A percentile compares a stretch with the other conserved stretches of the same genome.
Evolutionary conservation across 1,140 invertebrate species (phyloP).

Genomic region (Apocrypta bakeri): DNA sequence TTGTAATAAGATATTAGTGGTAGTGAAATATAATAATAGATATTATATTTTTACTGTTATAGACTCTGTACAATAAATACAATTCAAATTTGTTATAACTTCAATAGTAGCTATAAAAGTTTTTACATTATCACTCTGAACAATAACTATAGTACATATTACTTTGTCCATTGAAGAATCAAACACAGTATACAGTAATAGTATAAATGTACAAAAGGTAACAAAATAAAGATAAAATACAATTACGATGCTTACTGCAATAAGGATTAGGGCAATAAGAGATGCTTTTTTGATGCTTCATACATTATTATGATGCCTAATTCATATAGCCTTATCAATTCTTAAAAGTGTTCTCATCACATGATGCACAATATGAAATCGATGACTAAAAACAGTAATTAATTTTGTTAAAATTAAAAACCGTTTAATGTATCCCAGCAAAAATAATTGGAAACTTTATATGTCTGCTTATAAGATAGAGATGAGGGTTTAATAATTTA

Average conservation of each 20-base stretch:
- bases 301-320: not conserved
- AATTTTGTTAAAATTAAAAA: not conserved
- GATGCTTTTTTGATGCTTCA: not conserved
- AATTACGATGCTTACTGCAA: constrained; percentile 21
- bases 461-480: not conserved
- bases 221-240: constrained; percentile 61
- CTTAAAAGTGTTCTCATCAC: constrained; percentile 4
- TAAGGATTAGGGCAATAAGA: not conserved
- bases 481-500: not conserved
- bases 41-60: constrained; percentile 54
- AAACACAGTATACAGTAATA: constrained; percentile 54
- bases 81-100: constrained; percentile 47
- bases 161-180: constrained; percentile 49
- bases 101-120: constrained; percentile 47
- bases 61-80: constrained; percentile 66
- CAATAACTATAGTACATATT: constrained; percentile 40
- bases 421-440: no score
- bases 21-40: constrained; percentile 39
- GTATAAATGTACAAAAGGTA: constrained; percentile 71
- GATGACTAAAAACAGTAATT: not conserved
- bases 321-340: constrained; percentile 31
- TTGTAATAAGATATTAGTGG: not conserved
- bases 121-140: constrained; percentile 45
- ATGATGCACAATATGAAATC: no score
- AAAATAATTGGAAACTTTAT: not conserved